Conservation (phyloP, 2,888 invertebrate genomes). For the Agriopis leucophaearia region DNA sequence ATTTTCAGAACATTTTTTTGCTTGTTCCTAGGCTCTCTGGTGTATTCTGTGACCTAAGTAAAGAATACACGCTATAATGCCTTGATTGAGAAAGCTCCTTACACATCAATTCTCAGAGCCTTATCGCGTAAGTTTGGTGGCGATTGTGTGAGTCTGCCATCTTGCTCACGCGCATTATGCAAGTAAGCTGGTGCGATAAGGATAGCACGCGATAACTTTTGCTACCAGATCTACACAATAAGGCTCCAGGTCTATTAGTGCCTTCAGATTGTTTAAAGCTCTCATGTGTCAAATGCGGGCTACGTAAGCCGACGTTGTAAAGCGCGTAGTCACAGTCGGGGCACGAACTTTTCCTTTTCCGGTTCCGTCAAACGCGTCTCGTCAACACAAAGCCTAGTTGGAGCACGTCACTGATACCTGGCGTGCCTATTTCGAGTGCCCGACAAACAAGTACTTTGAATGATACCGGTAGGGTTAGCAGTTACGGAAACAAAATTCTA, state of each 20-base stretch:
- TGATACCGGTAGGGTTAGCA: not conserved
- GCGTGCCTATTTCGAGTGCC: slow-evolving; percentile 35
- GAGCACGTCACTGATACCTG: slow-evolving; percentile 36
- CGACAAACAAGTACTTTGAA: slow-evolving; percentile 24
- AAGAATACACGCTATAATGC: too few relatives aligned
- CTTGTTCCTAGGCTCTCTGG: too few relatives aligned
- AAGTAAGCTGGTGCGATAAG: too few relatives aligned
- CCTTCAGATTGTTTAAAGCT: not conserved
- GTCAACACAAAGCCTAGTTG: slow-evolving; percentile 36
- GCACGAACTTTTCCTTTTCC: slow-evolving; percentile 39
- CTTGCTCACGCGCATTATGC: too few relatives aligned
- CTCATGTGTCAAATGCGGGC: slow-evolving; percentile 8
- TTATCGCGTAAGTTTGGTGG: too few relatives aligned
- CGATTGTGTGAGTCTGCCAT: too few relatives aligned
- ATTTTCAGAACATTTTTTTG: too few relatives aligned
- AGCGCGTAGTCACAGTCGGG: slow-evolving; percentile 31
- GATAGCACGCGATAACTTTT: too few relatives aligned
- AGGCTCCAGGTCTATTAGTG: not conserved
- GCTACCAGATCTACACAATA: too few relatives aligned
- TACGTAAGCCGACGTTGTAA: slow-evolving; percentile 22
- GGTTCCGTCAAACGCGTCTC: slow-evolving; percentile 38
- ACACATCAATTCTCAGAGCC: too few relatives aligned
- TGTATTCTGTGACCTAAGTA: too few relatives aligned
- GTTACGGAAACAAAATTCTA: slow-evolving; percentile 13
- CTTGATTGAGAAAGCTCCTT: too few relatives aligned